Evolutionary conservation across 2,113 vertebrate species (phyloP).

Genomic region (Elephas maximus): DNA sequence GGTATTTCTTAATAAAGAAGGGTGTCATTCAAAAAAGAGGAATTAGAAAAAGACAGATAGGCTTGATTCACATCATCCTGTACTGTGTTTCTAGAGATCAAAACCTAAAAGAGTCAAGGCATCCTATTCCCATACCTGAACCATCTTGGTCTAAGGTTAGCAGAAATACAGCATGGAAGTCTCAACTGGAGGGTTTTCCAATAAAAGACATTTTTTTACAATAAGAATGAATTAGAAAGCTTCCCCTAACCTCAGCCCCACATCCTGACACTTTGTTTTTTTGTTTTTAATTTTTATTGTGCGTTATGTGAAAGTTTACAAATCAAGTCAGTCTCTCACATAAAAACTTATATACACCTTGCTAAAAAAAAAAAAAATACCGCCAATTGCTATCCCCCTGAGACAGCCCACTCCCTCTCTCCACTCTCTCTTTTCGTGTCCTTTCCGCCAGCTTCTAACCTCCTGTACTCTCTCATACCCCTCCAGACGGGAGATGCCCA

Average conservation of each 20-base stretch:
- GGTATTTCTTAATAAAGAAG: conserved; percentile 57
- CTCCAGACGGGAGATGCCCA: no score
- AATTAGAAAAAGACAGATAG: neutral
- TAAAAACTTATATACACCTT: no score
- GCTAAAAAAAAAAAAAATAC: no score
- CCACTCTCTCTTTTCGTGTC: no score
- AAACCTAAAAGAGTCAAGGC: neutral
- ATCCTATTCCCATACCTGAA: neutral
- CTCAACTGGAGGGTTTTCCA: conserved; percentile 5
- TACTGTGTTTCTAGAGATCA: neutral
- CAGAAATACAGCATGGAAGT: neutral
- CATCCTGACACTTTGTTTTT: conserved; percentile 36
- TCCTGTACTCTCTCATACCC: no score
- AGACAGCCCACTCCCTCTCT: no score
- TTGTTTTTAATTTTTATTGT: no score
- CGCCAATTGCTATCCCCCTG: no score
- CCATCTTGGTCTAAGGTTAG: neutral
- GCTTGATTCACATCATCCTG: conserved; percentile 1
- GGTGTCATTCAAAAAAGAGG: neutral
- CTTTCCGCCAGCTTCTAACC: no score
- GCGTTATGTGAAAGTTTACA: no score
- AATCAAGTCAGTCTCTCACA: no score
- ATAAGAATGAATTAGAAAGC: neutral
- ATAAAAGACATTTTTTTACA: neutral
- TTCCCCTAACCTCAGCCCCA: conserved; percentile 14